Evolutionary conservation across 2,113 vertebrate genomes (phyloP).

Genomic region (Salvelinus namaycush): DNA sequence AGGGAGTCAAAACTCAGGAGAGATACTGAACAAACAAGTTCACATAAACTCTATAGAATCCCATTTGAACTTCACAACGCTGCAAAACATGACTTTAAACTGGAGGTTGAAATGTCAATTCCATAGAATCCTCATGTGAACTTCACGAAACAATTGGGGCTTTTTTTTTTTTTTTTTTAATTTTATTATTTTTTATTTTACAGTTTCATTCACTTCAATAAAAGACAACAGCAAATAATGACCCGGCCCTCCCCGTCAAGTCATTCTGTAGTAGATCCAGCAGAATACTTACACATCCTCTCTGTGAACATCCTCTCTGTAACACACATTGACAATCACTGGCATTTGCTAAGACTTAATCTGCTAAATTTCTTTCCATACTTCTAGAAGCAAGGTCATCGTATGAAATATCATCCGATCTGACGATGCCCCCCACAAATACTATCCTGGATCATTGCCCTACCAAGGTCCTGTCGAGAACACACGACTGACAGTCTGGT

Average conservation of each 20-base stretch:
- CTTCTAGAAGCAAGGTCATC: neutral
- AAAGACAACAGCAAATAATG: neutral
- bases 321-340: neutral
- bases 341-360: neutral
- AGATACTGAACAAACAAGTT: neutral
- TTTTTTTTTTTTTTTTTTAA: neutral
- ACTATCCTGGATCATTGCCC: too few relatives aligned
- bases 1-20: neutral
- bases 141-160: constrained; percentile 2
- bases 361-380: neutral
- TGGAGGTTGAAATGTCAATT: constrained; percentile 38
- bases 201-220: neutral
- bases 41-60: constrained; percentile 45
- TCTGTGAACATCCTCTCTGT: neutral
- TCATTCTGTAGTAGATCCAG: neutral
- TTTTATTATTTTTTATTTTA: neutral
- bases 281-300: constrained; percentile 2
- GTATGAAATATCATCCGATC: neutral
- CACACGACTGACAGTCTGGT: too few relatives aligned
- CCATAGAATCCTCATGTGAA: constrained; percentile 40
- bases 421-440: too few relatives aligned
- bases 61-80: constrained; percentile 19
- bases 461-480: too few relatives aligned
- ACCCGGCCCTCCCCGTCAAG: neutral
- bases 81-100: neutral